Evolutionary conservation across 2,888 invertebrate genomes (phyloP).

Genomic region (Oxystoma pomonae): DNA sequence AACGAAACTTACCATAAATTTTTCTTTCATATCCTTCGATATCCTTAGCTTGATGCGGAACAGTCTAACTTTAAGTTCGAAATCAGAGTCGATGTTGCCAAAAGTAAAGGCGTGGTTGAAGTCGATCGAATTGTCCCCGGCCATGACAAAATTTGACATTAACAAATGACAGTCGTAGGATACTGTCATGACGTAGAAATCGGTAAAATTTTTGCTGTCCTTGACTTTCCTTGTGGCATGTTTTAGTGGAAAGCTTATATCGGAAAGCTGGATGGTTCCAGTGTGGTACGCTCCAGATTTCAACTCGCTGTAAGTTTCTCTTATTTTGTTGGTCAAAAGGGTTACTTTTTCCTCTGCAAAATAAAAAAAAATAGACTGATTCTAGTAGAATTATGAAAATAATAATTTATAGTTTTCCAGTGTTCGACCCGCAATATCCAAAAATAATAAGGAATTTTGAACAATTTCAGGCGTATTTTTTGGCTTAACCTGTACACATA

Average conservation of each 20-base stretch:
- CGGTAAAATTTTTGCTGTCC: constrained; percentile 27
- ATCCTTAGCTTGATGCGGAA: constrained; percentile 42
- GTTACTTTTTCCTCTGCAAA: constrained; percentile 26
- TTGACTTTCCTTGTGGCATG: constrained; percentile 13
- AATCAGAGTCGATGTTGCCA: constrained; percentile 39
- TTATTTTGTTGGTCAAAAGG: constrained; percentile 26
- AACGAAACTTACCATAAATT: neutral
- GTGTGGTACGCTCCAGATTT: constrained; percentile 14
- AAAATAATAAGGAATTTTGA: no score
- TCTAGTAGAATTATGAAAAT: no score
- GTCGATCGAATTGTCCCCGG: constrained; percentile 20
- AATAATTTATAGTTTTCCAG: no score
- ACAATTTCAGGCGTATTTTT: no score
- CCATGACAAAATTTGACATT: constrained; percentile 35
- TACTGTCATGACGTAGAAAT: constrained; percentile 43
- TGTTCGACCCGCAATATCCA: no score
- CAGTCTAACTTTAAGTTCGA: constrained; percentile 48
- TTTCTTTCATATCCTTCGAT: constrained; percentile 1
- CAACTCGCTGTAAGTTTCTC: constrained; percentile 15
- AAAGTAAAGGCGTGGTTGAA: constrained; percentile 40
- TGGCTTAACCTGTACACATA: no score
- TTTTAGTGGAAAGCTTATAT: constrained; percentile 30
- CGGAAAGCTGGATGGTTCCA: constrained; percentile 28
- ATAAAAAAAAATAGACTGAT: no score
- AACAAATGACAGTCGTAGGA: constrained; percentile 34